Conservation (phyloP, 2,113 vertebrate species). For the Erpornis zantholeuca region DNA sequence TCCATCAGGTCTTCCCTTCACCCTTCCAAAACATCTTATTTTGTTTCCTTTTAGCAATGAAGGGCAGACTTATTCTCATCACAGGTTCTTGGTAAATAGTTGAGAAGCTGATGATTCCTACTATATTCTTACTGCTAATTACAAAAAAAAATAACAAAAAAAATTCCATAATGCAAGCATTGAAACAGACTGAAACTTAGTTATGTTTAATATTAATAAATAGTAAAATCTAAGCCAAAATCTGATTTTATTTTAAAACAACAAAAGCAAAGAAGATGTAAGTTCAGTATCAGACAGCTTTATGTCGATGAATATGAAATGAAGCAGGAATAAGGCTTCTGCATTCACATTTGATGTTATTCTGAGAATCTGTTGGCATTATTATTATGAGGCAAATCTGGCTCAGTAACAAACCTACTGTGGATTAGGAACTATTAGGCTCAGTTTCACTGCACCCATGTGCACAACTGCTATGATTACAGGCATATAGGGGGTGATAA, state of each 20-base stretch:
- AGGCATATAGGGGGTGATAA: background rate
- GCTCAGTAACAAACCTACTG: background rate
- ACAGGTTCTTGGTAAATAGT: background rate
- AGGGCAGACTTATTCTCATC: background rate
- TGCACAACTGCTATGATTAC: background rate
- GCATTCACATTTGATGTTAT: background rate
- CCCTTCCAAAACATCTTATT: background rate
- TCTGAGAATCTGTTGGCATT: background rate
- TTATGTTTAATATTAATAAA: background rate
- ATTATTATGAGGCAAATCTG: background rate
- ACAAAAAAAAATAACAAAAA: background rate
- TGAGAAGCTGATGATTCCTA: background rate
- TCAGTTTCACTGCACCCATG: background rate
- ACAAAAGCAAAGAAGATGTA: background rate
- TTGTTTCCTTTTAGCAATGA: background rate
- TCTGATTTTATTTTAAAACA: background rate
- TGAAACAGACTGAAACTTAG: background rate
- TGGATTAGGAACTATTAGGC: background rate
- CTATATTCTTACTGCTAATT: background rate
- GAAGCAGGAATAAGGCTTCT: background rate
- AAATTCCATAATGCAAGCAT: background rate
- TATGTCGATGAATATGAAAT: background rate
- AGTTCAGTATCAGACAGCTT: background rate
- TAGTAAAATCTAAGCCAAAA: background rate
- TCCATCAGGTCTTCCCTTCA: background rate